These are phyloP conservation scores for Vidua chalybeata DNA, from an alignment of 2,113 vertebrate species.

Conservation along the genomic window DNA sequence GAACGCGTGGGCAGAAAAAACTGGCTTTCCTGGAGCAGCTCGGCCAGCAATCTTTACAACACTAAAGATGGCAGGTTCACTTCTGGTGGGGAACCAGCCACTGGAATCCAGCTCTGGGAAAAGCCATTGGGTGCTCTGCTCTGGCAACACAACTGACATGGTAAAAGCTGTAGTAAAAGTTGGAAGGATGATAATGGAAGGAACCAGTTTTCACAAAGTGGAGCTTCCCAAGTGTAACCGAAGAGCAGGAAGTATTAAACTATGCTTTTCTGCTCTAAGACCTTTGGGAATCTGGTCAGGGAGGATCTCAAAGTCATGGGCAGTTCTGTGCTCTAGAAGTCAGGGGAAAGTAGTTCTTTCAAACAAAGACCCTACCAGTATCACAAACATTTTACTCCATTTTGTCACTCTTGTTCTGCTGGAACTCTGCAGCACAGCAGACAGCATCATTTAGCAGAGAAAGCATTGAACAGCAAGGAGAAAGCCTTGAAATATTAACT, in stretches of 20 bases:
- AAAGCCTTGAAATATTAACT: not conserved
- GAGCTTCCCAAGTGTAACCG: not conserved
- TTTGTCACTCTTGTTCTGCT: not conserved
- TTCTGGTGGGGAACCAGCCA: not conserved
- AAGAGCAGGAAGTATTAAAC: not conserved
- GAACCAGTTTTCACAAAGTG: not conserved
- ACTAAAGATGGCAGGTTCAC: not conserved
- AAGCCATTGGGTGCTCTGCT: not conserved
- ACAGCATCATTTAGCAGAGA: not conserved
- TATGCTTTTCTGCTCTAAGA: not conserved
- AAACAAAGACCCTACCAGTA: not conserved
- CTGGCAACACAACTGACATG: rapidly evolving
- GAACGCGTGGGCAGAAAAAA: not conserved
- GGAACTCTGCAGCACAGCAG: not conserved
- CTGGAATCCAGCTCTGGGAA: not conserved
- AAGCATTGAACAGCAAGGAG: not conserved
- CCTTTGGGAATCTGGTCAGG: not conserved
- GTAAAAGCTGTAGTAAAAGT: not conserved
- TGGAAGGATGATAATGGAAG: not conserved
- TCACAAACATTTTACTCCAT: rapidly evolving
- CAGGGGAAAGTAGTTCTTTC: not conserved
- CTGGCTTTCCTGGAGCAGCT: not conserved
- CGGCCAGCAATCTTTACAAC: not conserved
- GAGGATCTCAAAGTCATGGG: not conserved
- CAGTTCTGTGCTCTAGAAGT: not conserved